These are phyloP conservation scores for Turritopsis dohrnii DNA, from an alignment of 30 jellyfish, hydroid and myxozoan species.

Conservation along the genomic window DNA sequence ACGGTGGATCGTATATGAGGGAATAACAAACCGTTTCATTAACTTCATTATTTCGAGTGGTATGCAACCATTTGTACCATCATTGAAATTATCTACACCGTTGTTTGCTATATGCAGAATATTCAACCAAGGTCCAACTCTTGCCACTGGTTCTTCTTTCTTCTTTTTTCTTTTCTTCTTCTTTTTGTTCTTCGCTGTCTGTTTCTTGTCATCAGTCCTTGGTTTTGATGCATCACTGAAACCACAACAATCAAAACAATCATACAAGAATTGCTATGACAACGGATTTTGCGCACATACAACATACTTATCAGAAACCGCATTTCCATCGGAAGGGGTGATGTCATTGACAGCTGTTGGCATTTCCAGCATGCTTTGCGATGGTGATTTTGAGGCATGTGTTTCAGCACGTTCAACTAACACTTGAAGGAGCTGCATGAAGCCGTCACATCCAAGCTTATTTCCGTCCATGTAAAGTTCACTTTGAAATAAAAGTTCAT, in stretches of 20 bases:
- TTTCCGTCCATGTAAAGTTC: conserved; percentile 73
- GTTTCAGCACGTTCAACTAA: conserved; percentile 65
- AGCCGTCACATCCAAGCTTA: conserved; percentile 71
- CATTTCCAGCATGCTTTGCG: background rate
- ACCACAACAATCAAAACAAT: background rate
- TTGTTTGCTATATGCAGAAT: conserved; percentile 49
- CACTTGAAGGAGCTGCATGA: conserved; percentile 47
- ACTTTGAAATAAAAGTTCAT: conserved; percentile 26
- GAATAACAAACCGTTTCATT: conserved; percentile 43
- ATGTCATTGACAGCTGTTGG: background rate
- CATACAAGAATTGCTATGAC: background rate
- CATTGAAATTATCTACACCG: conserved; percentile 63
- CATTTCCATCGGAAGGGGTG: too few relatives aligned
- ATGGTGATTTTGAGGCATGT: conserved; percentile 24
- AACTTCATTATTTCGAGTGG: conserved; percentile 64
- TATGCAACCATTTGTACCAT: conserved; percentile 37
- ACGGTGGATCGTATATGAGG: too few relatives aligned
- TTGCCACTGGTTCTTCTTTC: conserved; percentile 46
- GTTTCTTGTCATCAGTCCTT: background rate
- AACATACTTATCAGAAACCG: background rate
- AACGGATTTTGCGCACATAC: background rate
- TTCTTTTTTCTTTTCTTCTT: conserved; percentile 42
- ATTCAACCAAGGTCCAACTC: conserved; percentile 78
- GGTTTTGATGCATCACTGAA: background rate
- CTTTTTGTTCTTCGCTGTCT: conserved; percentile 46